These are phyloP conservation scores for Tetramorium alpestre DNA, from an alignment of 1,140 invertebrate species.

Conservation along the genomic window DNA sequence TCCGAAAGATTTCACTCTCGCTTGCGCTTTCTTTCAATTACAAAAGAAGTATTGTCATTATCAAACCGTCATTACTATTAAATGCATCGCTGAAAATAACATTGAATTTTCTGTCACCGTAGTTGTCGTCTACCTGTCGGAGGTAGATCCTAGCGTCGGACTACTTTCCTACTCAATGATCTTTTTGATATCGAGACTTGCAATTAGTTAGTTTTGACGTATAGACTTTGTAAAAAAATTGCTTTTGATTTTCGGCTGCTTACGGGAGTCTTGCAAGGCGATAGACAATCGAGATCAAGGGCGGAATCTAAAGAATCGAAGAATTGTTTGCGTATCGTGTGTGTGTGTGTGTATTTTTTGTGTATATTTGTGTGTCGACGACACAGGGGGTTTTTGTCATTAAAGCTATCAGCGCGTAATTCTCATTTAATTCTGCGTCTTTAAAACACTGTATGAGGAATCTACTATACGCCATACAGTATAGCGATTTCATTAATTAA, in stretches of 20 bases:
- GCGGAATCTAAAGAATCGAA: slow-evolving; percentile 26
- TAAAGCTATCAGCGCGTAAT: slow-evolving; percentile 42
- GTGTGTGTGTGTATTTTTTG: background rate
- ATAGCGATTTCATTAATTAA: slow-evolving; percentile 59
- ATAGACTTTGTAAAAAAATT: slow-evolving; percentile 69
- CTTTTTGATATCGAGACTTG: slow-evolving; percentile 53
- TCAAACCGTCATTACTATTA: slow-evolving; percentile 37
- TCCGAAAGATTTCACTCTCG: slow-evolving; percentile 21
- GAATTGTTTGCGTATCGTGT: background rate
- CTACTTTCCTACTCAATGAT: slow-evolving; percentile 4
- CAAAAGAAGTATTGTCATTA: slow-evolving; percentile 59
- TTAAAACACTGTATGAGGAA: slow-evolving; percentile 40
- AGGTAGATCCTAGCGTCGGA: background rate
- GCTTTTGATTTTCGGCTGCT: slow-evolving; percentile 74
- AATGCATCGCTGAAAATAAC: slow-evolving; percentile 39
- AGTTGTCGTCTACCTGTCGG: background rate
- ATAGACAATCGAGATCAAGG: slow-evolving; percentile 39
- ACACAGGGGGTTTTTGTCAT: slow-evolving; percentile 38
- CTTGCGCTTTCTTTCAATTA: slow-evolving; percentile 18
- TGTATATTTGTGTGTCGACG: background rate
- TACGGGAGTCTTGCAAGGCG: slow-evolving; percentile 33
- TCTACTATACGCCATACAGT: slow-evolving; percentile 51
- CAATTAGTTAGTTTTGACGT: slow-evolving; percentile 20
- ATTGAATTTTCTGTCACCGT: background rate
- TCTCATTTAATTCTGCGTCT: slow-evolving; percentile 22